Evolutionary conservation across 2,113 vertebrate genomes (phyloP).

Genomic region (Phyllostomus discolor): DNA sequence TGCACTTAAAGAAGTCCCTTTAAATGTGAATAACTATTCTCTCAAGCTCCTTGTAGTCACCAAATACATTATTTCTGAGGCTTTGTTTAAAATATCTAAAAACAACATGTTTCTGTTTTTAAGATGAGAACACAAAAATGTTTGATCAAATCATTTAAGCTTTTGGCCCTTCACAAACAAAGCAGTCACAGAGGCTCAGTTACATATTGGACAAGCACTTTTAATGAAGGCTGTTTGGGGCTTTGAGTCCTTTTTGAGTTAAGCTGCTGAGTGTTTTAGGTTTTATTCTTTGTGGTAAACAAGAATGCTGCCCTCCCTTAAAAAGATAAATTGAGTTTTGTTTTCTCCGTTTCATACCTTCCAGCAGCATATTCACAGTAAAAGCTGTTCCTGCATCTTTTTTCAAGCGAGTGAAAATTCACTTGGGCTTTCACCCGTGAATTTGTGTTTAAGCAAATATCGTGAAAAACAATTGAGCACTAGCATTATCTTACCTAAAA

Average conservation of each 20-base stretch:
- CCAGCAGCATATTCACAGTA: not conserved
- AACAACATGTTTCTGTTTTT: not conserved
- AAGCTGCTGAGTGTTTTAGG: not conserved
- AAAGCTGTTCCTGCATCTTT: not conserved
- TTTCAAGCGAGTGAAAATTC: conserved; percentile 7
- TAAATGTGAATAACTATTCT: not conserved
- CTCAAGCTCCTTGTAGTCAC: not conserved
- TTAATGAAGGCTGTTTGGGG: not conserved
- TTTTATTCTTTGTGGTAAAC: not conserved
- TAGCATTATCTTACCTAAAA: conserved; percentile 47
- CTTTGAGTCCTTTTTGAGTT: not conserved
- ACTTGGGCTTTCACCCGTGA: not conserved
- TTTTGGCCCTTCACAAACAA: not conserved
- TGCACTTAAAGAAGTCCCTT: not conserved
- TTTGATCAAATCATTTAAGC: not conserved
- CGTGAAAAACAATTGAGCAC: conserved; percentile 13
- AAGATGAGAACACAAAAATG: no score
- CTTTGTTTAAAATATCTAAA: conserved; percentile 11
- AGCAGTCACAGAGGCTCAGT: not conserved
- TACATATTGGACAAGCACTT: not conserved
- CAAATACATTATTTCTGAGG: not conserved
- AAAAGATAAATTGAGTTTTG: not conserved
- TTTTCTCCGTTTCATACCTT: conserved; percentile 10
- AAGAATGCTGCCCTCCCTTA: not conserved
- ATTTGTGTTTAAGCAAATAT: conserved; percentile 27